Evolutionary conservation across 2,797 vertebrate species (phyloP), one percentile per base, ranked within the genome.

Genomic region (Microtus agrestis): DNA sequence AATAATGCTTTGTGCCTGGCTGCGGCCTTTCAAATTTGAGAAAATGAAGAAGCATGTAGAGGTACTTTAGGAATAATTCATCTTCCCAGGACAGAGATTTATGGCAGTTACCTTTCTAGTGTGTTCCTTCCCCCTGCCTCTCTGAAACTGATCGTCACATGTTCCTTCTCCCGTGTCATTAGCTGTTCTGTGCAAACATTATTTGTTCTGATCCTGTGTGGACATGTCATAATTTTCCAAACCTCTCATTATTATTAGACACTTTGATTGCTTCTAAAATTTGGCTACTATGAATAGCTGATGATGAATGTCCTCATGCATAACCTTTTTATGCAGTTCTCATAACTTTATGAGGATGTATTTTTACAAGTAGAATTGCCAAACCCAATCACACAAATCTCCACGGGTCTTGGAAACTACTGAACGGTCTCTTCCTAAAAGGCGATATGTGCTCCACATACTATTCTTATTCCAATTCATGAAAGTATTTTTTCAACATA

Each of bases 261-360:
- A 89, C 77, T 95, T 90, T 92, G 25, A 82, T 67, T 95, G 23
- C 37, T 86, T 96, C 69, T 91, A 87, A 90, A 81, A 73, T 77
- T 92, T 93, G 78, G 46, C 48, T 73, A 43, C 82, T 76, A 73
- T 87, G 85, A 94, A 89, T 88, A 90, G 87, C 17, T 61, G 51
- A 85, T 74, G 37, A 77, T 84, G 23, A 92, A 88, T 74, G 76
- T 9, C 8, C 40, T 95, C 89, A 69, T 14, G 61, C 2, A 10
- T n/a, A 78, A 61, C 76, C 59, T 91, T 91, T 56, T 69, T 37
- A 91, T 59, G 14, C 27, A 87, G 77, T 87, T 93, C 56, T 82
- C 40, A 87, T 81, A 90, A 91, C 54, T 96, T 96, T 56, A 19
- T 65, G 21, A 87, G 65, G 40, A 12, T 82, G 31, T 85, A 27